Evolutionary conservation across 2,113 vertebrate genomes (phyloP).

Genomic region (Phylloscopus trochiloides): DNA sequence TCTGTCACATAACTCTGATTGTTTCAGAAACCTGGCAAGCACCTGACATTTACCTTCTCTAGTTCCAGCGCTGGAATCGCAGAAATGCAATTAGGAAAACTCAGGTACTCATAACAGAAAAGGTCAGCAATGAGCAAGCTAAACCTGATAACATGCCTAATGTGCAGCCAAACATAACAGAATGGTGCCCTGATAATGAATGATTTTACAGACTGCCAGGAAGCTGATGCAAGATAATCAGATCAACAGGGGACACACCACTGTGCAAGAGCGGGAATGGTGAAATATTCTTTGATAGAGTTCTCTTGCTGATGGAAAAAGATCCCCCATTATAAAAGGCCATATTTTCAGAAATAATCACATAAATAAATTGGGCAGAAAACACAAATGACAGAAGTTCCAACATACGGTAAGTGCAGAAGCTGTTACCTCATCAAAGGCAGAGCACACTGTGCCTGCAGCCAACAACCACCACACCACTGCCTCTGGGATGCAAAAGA

Average conservation of each 20-base stretch:
- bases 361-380: slow-evolving; percentile 26
- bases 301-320: not conserved
- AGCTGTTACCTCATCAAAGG: slow-evolving; percentile 25
- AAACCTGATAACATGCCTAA: slow-evolving; percentile 46
- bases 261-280: not conserved
- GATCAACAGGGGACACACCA: slow-evolving; percentile 19
- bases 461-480: slow-evolving; percentile 31
- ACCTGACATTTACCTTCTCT: slow-evolving; percentile 45
- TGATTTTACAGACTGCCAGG: slow-evolving; percentile 40
- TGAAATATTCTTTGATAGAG: not conserved
- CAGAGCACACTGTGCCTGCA: slow-evolving; percentile 22
- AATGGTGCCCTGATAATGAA: slow-evolving; percentile 36
- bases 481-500: not conserved
- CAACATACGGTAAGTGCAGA: slow-evolving; percentile 6
- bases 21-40: not conserved
- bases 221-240: slow-evolving; percentile 38
- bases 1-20: slow-evolving; percentile 2
- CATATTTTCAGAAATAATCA: slow-evolving; percentile 39
- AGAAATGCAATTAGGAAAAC: slow-evolving; percentile 50
- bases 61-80: slow-evolving; percentile 15
- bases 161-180: slow-evolving; percentile 43
- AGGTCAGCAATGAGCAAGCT: slow-evolving; percentile 50
- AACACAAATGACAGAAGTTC: slow-evolving; percentile 28
- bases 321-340: slow-evolving; percentile 17
- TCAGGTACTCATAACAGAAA: slow-evolving; percentile 24